Conservation (phyloP, 2,888 invertebrate species). For the Andrena trimmerana region DNA sequence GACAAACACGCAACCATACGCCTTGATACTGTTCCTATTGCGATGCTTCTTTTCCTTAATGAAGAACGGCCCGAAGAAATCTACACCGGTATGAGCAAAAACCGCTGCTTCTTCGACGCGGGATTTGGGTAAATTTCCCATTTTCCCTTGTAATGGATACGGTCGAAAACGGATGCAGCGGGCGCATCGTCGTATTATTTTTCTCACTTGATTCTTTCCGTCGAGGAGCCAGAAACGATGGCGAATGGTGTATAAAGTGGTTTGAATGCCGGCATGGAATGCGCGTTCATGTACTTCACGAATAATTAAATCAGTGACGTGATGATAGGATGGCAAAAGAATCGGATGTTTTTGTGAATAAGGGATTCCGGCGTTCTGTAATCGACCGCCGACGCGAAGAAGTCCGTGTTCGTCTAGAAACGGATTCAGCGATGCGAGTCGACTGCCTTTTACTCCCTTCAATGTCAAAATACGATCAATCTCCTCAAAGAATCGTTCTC, state of each 20-base stretch:
- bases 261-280: background rate
- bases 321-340: background rate
- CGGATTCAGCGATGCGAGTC: background rate
- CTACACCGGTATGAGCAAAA: background rate
- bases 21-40: background rate
- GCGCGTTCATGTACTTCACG: background rate
- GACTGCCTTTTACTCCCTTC: background rate
- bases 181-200: no score
- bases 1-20: conserved; percentile 3
- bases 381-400: conserved; percentile 26
- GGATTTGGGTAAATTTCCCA: conserved; percentile 2
- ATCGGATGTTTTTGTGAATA: conserved; percentile 17
- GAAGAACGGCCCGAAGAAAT: conserved; percentile 8
- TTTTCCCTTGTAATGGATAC: background rate
- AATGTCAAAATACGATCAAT: no score
- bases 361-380: no score
- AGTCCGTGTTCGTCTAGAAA: conserved; percentile 17
- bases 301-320: conserved; percentile 14
- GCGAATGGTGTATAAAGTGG: conserved; percentile 1
- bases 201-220: background rate
- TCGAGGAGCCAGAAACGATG: conserved; percentile 1
- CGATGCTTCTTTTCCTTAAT: conserved; percentile 14
- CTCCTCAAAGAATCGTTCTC: no score
- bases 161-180: conserved; percentile 2
- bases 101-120: background rate